Base-by-base conservation (phyloP, 2,113 vertebrate species). In the Genyomyrus donnyi region DNA sequence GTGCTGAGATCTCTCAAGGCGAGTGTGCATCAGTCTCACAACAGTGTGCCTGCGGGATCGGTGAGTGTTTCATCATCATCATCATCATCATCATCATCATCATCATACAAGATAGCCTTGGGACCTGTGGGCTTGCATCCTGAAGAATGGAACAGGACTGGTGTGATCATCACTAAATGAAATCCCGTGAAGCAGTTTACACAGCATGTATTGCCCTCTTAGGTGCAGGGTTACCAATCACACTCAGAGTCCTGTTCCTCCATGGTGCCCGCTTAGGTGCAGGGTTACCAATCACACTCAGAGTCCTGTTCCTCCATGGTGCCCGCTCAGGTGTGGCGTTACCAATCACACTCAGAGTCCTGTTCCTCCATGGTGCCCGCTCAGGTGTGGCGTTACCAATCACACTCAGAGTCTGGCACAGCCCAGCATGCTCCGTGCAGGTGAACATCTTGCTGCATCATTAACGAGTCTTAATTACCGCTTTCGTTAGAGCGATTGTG, bases 341-440 rank as follows among this genome's bases (percentile, higher is more conserved):
- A 46, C 45, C 46, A 48, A 48, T 48, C 46, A 48, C 46, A 48
- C 46, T 48, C 46, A 48, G 46, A 48, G 9, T 46, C 31, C 31
- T 3, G 15, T 15, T 19, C 31, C 27, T 39, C 45, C 21, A 15
- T 35, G 17, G 52, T 24, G n/a, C 7, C 5, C 17, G 1, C 19
- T 53, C 90, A 90, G 89, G 88, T 91, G 58, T 84, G 89, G 91
- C 87, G 91, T 92, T 93, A 93, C 95, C 95, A 90, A 93, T 91
- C 89, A 91, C 91, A 17, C 90, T 89, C 91, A 91, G 89, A 91
- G 93, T 92, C 89, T 87, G 88, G 85, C 66, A 91, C 77, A 89
- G 93, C 88, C 91, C 91, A 89, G 88, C 50, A 91, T 92, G 92
- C 90, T 49, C 3, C 52, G 77, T 88, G 88, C 88, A 50, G 42